These are phyloP conservation scores for Drosophila pruinosa DNA, from an alignment of 1,140 invertebrate genomes.

Conservation along the genomic window DNA sequence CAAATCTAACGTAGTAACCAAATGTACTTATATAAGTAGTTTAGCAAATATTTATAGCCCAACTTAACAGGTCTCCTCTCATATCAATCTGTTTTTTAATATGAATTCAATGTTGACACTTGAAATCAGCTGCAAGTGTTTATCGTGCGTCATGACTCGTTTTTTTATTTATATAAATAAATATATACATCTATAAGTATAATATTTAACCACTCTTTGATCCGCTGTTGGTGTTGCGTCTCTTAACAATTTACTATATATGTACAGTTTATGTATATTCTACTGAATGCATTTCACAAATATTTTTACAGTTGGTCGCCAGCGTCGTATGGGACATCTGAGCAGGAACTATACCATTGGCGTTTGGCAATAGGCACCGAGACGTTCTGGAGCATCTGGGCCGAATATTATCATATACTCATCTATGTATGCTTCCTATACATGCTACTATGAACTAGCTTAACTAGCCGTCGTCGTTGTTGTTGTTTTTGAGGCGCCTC, in stretches of 20 bases:
- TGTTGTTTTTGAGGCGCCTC: conserved; percentile 33
- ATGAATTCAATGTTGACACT: conserved; percentile 35
- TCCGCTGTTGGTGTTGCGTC: conserved; percentile 48
- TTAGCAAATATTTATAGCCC: conserved; percentile 47
- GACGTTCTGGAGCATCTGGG: conserved; percentile 15
- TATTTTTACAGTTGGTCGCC: conserved; percentile 76
- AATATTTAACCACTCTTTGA: conserved; percentile 12
- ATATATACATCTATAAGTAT: conserved; percentile 13
- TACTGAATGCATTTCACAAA: conserved; percentile 31
- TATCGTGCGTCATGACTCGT: conserved; percentile 46
- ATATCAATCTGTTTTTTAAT: conserved; percentile 12
- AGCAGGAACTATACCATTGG: conserved; percentile 81
- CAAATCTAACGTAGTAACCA: conserved; percentile 17
- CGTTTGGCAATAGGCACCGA: conserved; percentile 61
- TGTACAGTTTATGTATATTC: background rate
- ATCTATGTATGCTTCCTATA: conserved; percentile 25
- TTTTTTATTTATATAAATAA: too few relatives aligned
- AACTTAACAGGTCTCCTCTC: conserved; percentile 32
- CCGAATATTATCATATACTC: conserved; percentile 12
- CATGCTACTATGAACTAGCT: conserved; percentile 27
- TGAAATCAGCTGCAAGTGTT: conserved; percentile 30
- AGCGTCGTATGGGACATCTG: conserved; percentile 82
- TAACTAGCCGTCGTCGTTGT: conserved; percentile 39
- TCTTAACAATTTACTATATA: background rate
- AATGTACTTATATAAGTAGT: conserved; percentile 43